These are phyloP conservation scores for Mayetiola destructor DNA, from an alignment of 2,888 invertebrate genomes.

Conservation along the genomic window DNA sequence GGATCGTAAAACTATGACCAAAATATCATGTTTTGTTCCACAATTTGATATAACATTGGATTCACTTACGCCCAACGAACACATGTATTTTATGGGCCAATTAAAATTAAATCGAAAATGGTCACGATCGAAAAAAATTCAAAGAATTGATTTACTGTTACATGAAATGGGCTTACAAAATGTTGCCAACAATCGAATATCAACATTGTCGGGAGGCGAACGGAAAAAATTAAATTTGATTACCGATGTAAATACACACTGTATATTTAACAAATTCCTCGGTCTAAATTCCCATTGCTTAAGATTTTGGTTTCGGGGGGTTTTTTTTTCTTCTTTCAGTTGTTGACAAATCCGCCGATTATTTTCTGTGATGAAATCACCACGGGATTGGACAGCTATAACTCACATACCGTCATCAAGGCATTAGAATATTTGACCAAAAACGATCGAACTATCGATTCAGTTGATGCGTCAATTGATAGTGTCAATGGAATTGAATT, in stretches of 20 bases:
- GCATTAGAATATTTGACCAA: conserved; percentile 43
- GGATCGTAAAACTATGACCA: conserved; percentile 49
- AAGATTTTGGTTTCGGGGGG: neutral
- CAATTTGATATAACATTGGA: conserved; percentile 72
- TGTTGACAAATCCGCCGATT: conserved; percentile 74
- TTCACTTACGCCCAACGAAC: conserved; percentile 63
- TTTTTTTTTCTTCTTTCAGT: conserved; percentile 34
- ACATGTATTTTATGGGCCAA: conserved; percentile 69
- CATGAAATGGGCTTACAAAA: conserved; percentile 54
- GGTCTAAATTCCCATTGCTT: neutral
- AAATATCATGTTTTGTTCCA: conserved; percentile 71
- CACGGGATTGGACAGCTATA: conserved; percentile 81
- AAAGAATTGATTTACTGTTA: conserved; percentile 28
- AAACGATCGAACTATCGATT: neutral
- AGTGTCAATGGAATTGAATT: neutral
- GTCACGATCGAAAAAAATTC: conserved; percentile 30
- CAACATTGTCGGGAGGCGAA: conserved; percentile 78
- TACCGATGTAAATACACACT: conserved; percentile 48
- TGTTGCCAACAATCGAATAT: conserved; percentile 54
- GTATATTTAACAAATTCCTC: conserved; percentile 4
- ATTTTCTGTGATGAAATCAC: conserved; percentile 91
- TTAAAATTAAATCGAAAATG: conserved; percentile 55
- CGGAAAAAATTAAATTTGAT: conserved; percentile 73
- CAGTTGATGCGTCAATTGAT: neutral
- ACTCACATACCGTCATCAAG: conserved; percentile 64